Base-by-base conservation (phyloP, 2,113 vertebrate genomes). In the Polyodon spathula region DNA sequence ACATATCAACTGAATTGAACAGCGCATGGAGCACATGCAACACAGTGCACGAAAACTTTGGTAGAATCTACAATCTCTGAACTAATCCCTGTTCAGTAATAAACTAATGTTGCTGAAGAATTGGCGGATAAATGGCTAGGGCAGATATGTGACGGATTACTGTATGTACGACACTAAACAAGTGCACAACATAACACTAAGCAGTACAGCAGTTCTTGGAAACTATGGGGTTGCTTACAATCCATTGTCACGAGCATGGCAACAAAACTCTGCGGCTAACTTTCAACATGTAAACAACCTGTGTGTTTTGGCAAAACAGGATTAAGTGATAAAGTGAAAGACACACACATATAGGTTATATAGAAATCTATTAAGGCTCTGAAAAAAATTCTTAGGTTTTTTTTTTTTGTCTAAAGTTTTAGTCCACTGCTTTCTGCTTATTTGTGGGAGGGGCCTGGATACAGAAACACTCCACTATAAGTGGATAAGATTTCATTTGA, bases 391-490 rank as follows among this genome's bases (percentile, higher is more conserved):
- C 63, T 68, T 69, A 39, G 72, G 67, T 63, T 65, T 73, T 68
- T 63, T 52, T 50, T 37, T 27, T 41, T 5, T 4, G 67, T 68
- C 63, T 63, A 71, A 55, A 67, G 69, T 68, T 71, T 76, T 68
- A 60, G 60, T 65, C 66, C 58, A 72, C 66, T 76, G 50, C 69
- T 69, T 60, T 63, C 58, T 67, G 74, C n/a, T 81, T 94, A 96
- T 76, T 84, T 87, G 54, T 80, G 80, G 16, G 84, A 76, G 27
- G 84, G 71, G 62, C 76, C 78, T 40, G 88, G 76, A 65, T 99
- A 97, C 37, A 99, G 84, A 54, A 99, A 87, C 11, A 90, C 84
- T 4, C 82, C 93, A 41, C 94, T 96, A 67, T 97, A 99, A 0
- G 94, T 94, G 11, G 94, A 97, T 70, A 90, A 87, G 58, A 92